phyloP scores from a whole-genome alignment of 2,797 vertebrate genomes.

The Platyrinchus mystaceus region DNA sequence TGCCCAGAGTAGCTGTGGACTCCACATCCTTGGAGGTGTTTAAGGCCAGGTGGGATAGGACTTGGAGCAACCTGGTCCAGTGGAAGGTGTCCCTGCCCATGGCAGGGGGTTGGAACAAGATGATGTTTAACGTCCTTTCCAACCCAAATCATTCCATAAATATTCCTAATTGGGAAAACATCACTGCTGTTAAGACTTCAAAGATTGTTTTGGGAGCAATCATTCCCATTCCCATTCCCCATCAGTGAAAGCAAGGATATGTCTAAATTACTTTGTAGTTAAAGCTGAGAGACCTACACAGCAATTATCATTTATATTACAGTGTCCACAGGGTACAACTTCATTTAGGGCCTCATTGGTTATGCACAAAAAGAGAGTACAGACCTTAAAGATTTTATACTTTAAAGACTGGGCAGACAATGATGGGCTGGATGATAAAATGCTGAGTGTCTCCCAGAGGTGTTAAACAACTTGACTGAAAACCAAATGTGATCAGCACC shows the following conservation, averaged over 20 bases:
- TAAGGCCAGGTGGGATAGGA: background rate
- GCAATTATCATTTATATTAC: background rate
- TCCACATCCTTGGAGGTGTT: background rate
- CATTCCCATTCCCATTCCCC: background rate
- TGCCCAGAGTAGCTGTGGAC: background rate
- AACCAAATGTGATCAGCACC: background rate
- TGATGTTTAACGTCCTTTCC: background rate
- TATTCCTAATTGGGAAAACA: background rate
- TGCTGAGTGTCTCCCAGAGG: background rate
- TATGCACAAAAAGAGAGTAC: background rate
- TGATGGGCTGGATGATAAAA: background rate
- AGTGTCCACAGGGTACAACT: background rate
- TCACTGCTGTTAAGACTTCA: accelerated
- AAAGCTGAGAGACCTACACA: background rate
- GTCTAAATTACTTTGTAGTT: background rate
- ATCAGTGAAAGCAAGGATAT: background rate
- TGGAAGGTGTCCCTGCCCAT: background rate
- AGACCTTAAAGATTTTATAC: background rate
- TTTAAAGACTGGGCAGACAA: background rate
- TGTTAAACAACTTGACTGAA: background rate
- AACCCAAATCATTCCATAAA: background rate
- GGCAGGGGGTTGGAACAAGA: accelerated
- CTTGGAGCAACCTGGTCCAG: background rate
- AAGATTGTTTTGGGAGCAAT: background rate
- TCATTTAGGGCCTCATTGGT: background rate